A percentile compares a stretch with the other conserved stretches of the same genome.
Conservation (phyloP, 2,113 vertebrate species). For the Heterotilapia buettikoferi region DNA sequence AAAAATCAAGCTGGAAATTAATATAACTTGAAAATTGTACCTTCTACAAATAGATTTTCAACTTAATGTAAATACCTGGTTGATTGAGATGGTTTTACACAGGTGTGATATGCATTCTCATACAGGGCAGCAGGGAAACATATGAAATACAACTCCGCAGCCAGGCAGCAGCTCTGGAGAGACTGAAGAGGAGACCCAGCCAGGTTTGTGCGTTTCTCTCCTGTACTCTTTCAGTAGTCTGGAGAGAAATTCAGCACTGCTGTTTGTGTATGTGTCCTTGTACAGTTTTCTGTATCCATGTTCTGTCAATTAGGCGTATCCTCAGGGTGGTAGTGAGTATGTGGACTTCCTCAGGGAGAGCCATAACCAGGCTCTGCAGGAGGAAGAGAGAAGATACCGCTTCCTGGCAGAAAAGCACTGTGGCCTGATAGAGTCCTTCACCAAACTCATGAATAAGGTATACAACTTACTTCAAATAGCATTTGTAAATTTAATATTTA, state of each 20-base stretch:
- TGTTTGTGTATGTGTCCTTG: background rate
- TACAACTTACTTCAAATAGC: background rate
- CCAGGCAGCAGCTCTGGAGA: conserved; percentile 74
- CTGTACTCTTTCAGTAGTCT: background rate
- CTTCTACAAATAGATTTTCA: background rate
- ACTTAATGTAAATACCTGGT: background rate
- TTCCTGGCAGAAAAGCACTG: conserved; percentile 94
- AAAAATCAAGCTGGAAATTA: background rate
- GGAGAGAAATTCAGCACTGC: background rate
- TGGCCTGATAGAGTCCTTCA: conserved; percentile 53
- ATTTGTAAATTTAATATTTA: background rate
- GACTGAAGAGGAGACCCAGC: conserved; percentile 69
- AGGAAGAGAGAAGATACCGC: conserved; percentile 90
- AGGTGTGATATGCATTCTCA: background rate
- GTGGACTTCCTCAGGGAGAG: conserved; percentile 80
- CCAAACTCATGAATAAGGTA: conserved; percentile 71
- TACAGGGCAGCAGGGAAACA: conserved; percentile 80
- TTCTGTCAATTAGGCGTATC: background rate
- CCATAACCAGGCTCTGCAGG: conserved; percentile 79
- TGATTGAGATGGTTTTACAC: background rate
- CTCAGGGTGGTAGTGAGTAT: conserved; percentile 72
- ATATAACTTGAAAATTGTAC: background rate
- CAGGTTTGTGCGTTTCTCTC: conserved; percentile 42
- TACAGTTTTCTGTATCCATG: background rate
- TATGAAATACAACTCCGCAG: conserved; percentile 85